Percentiles rank a stretch among this genome's conserved stretches.
Evolutionary conservation across 2,113 vertebrate genomes (phyloP).

Genomic region (Corythaeola cristata): DNA sequence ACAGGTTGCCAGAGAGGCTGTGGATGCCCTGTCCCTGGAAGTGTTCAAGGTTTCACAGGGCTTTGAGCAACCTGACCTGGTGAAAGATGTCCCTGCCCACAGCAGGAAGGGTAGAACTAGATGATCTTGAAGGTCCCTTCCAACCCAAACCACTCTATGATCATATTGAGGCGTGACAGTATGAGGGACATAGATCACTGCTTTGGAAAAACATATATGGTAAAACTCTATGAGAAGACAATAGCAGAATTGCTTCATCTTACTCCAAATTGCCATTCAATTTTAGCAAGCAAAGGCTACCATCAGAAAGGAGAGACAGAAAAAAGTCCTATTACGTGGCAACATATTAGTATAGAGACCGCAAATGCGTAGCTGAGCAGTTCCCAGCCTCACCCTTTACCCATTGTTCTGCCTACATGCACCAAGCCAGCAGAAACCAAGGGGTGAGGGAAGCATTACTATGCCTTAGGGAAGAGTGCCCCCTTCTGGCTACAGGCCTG

Average conservation of each 20-base stretch:
- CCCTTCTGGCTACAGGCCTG: background rate
- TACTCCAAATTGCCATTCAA: background rate
- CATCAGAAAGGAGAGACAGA: background rate
- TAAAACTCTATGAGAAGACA: background rate
- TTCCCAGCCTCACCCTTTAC: background rate
- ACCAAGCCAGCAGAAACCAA: background rate
- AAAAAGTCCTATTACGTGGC: background rate
- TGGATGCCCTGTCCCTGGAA: background rate
- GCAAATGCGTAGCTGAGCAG: background rate
- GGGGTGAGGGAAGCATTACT: background rate
- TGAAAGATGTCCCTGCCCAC: background rate
- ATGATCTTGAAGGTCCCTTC: background rate
- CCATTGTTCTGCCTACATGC: background rate
- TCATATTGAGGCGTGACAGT: background rate
- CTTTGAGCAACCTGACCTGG: background rate
- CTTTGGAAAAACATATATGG: background rate
- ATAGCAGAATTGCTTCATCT: background rate
- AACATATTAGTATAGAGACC: background rate
- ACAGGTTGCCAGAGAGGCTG: background rate
- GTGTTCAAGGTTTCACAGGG: background rate
- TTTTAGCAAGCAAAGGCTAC: background rate
- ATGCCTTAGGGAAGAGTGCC: slow-evolving; percentile 1
- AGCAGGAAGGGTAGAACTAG: background rate
- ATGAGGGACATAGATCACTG: background rate
- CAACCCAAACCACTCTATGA: background rate